phyloP scores from a whole-genome alignment of 2,797 vertebrate genomes.

The Peromyscus attwateri region DNA sequence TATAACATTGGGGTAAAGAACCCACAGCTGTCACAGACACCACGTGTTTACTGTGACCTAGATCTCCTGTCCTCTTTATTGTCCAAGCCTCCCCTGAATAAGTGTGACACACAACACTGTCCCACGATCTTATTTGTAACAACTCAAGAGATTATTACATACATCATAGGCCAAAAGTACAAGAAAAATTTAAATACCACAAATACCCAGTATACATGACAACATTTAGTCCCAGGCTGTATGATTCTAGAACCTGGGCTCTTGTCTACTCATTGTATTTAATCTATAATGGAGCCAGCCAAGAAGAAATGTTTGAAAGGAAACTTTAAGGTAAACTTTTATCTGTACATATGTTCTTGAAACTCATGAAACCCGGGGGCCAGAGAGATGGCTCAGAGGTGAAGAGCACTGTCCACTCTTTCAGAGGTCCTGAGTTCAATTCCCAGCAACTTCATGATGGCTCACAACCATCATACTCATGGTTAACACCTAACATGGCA shows the following conservation, averaged over 20 bases:
- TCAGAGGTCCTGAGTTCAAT: no score
- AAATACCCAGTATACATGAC: no score
- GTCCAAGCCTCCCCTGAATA: not conserved
- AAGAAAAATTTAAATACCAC: not conserved
- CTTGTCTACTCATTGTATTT: not conserved
- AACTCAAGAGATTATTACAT: not conserved
- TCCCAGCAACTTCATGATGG: no score
- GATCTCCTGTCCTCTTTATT: not conserved
- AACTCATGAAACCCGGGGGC: not conserved
- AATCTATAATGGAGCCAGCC: not conserved
- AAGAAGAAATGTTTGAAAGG: not conserved
- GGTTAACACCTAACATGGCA: not conserved
- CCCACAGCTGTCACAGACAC: not conserved
- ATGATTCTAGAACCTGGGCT: not conserved
- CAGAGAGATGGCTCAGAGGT: no score
- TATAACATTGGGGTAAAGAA: not conserved
- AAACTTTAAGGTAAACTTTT: not conserved
- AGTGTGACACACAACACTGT: not conserved
- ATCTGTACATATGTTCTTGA: conserved; percentile 21
- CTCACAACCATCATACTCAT: not conserved
- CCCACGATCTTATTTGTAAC: not conserved
- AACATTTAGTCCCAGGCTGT: not conserved
- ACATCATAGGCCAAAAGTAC: not conserved
- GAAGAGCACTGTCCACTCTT: no score
- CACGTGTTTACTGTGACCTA: not conserved